These are phyloP conservation scores for Antechinus stuartii DNA, from an alignment of 2,113 vertebrate genomes.

Conservation along the genomic window DNA sequence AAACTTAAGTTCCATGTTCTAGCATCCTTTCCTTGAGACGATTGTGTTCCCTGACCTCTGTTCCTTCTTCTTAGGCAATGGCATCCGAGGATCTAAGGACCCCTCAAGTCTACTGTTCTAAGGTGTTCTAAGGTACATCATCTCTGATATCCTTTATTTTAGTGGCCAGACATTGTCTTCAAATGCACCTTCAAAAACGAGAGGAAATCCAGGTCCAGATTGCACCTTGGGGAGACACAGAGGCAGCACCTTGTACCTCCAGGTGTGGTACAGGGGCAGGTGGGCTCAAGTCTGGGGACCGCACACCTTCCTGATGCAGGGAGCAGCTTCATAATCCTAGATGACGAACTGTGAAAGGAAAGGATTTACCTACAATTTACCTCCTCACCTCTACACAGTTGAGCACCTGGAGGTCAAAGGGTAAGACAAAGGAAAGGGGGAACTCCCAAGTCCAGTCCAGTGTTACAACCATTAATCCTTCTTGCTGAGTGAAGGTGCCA, in stretches of 20 bases:
- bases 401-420: not conserved
- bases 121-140: not conserved
- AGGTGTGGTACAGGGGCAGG: not conserved
- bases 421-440: not conserved
- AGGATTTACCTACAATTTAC: not conserved
- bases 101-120: not conserved
- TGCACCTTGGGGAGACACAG: not conserved
- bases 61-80: too few species aligned
- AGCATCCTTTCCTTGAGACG: not conserved
- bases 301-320: not conserved
- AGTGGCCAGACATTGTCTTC: not conserved
- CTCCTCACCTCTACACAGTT: not conserved
- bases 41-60: too few species aligned
- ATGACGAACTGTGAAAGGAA: not conserved
- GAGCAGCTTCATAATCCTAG: not conserved
- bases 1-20: not conserved
- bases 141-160: not conserved
- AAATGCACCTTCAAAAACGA: not conserved
- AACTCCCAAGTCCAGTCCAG: not conserved
- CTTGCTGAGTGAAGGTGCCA: not conserved
- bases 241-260: not conserved
- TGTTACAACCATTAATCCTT: not conserved
- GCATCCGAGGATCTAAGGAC: too few species aligned
- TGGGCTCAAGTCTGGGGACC: not conserved
- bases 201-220: not conserved